phyloP scores from a whole-genome alignment of 1,140 invertebrate species.

The Druon quercuslanigerum region DNA sequence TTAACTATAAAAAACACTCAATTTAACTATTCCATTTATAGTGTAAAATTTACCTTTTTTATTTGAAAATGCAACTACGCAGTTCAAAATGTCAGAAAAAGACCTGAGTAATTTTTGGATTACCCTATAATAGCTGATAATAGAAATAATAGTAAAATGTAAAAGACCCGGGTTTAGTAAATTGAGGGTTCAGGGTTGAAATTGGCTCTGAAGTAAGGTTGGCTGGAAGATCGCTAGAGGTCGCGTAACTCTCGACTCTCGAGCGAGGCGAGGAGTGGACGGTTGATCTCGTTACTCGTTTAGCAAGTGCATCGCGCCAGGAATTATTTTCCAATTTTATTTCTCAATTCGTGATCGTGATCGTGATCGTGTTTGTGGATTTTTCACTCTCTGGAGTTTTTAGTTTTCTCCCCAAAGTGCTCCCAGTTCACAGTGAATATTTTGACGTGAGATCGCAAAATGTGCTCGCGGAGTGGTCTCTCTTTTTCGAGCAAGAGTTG shows the following conservation, averaged over 20 bases:
- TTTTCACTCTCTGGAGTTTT: not conserved
- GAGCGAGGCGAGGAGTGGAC: conserved; percentile 20
- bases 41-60: too few species aligned
- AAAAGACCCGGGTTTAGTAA: not conserved
- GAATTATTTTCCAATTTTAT: not conserved
- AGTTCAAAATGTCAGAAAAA: too few species aligned
- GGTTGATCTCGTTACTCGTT: conserved; percentile 2
- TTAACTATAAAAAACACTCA: too few species aligned
- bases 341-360: not conserved
- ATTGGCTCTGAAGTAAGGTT: not conserved
- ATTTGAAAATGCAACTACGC: too few species aligned
- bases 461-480: conserved; percentile 11
- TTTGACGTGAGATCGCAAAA: not conserved
- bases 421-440: too few species aligned
- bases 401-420: not conserved
- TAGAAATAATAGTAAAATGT: too few species aligned
- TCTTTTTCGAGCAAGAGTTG: not conserved
- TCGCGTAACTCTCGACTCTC: not conserved
- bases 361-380: not conserved
- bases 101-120: too few species aligned
- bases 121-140: too few species aligned
- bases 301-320: not conserved
- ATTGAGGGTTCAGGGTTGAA: not conserved
- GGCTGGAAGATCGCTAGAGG: not conserved
- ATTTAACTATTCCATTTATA: too few species aligned